phyloP scores from a whole-genome alignment of 30 jellyfish, hydroid and myxozoan genomes.

The Chrysaora quinquecirrha region DNA sequence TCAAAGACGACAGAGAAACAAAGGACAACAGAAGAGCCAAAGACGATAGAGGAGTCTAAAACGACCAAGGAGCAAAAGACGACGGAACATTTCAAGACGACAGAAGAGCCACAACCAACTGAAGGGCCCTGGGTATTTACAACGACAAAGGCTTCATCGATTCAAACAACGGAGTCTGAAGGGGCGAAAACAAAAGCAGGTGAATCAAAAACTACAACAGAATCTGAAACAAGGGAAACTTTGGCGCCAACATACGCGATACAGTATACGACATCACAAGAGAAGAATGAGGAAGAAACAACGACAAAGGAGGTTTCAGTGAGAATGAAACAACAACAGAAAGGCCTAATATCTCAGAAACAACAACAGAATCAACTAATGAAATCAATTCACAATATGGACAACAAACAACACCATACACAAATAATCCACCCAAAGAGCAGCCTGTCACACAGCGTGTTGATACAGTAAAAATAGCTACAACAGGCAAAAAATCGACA shows the following conservation, averaged over 20 bases:
- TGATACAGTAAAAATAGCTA: neutral
- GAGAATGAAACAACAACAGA: conserved; percentile 24
- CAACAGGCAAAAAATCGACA: too few species aligned
- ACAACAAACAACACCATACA: conserved; percentile 1
- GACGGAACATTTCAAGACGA: conserved; percentile 10
- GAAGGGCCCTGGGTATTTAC: neutral
- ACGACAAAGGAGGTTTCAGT: neutral
- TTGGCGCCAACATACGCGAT: neutral
- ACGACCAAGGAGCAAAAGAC: conserved; percentile 13
- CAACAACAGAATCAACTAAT: neutral
- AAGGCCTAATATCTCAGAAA: neutral
- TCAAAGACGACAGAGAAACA: neutral
- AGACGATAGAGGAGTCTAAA: neutral
- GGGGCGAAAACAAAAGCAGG: neutral
- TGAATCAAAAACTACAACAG: conserved; percentile 12
- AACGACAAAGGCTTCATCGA: neutral
- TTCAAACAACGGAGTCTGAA: neutral
- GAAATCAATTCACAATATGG: neutral
- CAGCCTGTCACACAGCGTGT: conserved; percentile 1
- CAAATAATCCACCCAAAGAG: neutral
- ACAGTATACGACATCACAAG: conserved; percentile 12
- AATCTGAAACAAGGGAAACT: conserved; percentile 5
- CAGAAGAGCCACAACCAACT: neutral
- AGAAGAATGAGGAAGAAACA: neutral
- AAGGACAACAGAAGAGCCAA: neutral